phyloP scores from a whole-genome alignment of 53 echinoderm and acorn worm species.

The Patiria pectinifera region DNA sequence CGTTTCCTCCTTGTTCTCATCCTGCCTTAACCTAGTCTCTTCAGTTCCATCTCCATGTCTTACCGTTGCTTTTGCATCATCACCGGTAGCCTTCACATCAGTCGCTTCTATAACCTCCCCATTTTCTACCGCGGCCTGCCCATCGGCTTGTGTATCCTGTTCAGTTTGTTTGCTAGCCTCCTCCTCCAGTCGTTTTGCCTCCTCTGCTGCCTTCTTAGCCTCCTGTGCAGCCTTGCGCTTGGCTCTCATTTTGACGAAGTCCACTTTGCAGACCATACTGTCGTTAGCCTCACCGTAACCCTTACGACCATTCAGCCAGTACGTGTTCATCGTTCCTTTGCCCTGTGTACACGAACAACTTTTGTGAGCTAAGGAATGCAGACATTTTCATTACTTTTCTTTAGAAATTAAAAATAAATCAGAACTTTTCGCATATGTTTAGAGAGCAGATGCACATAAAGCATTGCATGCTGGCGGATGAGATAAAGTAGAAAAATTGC shows the following conservation, averaged over 20 bases:
- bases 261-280: conserved; percentile 61
- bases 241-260: conserved; percentile 48
- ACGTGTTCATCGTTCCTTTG: conserved; percentile 83
- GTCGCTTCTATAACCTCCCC: neutral
- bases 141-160: too few relatives aligned
- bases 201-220: conserved; percentile 33
- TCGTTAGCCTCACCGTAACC: conserved; percentile 50
- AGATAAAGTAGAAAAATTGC: too few relatives aligned
- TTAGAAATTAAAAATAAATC: too few relatives aligned
- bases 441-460: too few relatives aligned
- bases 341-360: conserved; percentile 55
- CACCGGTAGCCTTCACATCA: neutral
- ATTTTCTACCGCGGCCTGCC: neutral
- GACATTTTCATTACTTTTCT: too few relatives aligned
- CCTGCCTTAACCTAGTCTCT: neutral
- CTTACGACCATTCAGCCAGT: conserved; percentile 65
- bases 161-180: neutral
- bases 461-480: too few relatives aligned
- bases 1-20: neutral
- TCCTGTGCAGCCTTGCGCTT: conserved; percentile 21
- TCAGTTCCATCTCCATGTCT: neutral
- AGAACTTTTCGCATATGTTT: too few relatives aligned
- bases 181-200: conserved; percentile 11
- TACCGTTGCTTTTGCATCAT: neutral
- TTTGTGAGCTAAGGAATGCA: too few relatives aligned